Evolutionary conservation across 2,797 vertebrate species (phyloP), one percentile per base, ranked within the genome.

Genomic region (Gymnopithys bicolor): DNA sequence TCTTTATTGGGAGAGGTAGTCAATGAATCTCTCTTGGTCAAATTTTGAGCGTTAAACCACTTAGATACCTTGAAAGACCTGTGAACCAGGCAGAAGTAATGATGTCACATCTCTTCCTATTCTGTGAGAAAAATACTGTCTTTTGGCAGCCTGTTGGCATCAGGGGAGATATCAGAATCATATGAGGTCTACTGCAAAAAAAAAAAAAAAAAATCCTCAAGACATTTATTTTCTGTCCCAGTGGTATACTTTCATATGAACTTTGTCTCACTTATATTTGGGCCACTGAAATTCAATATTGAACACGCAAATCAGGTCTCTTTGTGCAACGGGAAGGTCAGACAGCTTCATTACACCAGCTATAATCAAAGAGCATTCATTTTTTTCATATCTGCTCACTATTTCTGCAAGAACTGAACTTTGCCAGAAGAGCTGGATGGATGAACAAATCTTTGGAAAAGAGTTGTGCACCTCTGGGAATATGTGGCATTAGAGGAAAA

Each of bases 141-240:
- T 56, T 90, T 89, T 69, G 39, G 75, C 62, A 93, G 46, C 43
- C 58, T 3, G 6, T 51, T 86, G 75, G 79, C 28, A 5, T 68
- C 58, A 59, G 8, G 35, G 4, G 58, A 83, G 55, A 71, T 66
- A 87, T 53, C 89, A 78, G 67, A 92, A 92, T 58, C 59, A 60
- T 90, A 80, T 71, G 58, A 93, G 76, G 56, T 81, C 53, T 68
- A 55, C 45, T 76, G 66, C 33, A 88, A 92, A 95, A 55, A 83
- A 33, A 33, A 55, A 83, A 33, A 33, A 33, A 92, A 83, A 92
- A 53, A 83, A 30, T 19, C 73, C 79, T 93, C 55, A 76, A 93
- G 92, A 87, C 59, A 89, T 95, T 95, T 92, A 91, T 96, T 96
- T 95, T 96, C 87, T 92, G 53, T 92, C 93, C 79, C 82, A 84